Base-by-base conservation (phyloP, 1,140 invertebrate species). In the Augochlora pura region DNA sequence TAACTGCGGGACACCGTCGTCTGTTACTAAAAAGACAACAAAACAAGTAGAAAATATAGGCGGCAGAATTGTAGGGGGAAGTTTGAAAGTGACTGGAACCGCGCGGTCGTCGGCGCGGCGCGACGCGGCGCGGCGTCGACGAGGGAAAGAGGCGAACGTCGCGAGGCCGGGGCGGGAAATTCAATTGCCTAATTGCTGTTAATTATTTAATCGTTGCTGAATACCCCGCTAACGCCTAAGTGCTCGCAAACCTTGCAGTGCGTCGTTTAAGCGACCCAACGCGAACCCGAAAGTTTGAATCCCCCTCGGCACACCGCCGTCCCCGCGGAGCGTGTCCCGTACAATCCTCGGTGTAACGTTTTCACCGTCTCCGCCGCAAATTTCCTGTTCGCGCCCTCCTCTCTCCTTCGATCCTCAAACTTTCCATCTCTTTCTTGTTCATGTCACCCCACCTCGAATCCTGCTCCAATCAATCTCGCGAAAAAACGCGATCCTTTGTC, bases 151-250 rank as follows among this genome's bases (percentile, higher is more conserved):
- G 76, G 70, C 39, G 80, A 71, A 70, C 69, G 77, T 76, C 66
- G 75, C 60, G 62, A 74, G 77, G 46, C 73, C 42, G 57, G 67
- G 66, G 69, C 67, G 83, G 86, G 69, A 89, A 90, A 90, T 91
- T 90, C 86, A 91, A 90, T 90, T 88, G 88, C 87, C 87, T 91
- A 91, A 91, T 91, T 91, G 88, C 87, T 87, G 87, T 91, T 90
- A 91, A 91, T 91, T 90, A 89, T 91, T 90, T 91, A 90, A 90
- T 91, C 83, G 87, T 84, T 87, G 82, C 86, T 89, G 87, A 91
- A 90, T 90, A 87, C 84, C 87, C 83, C 85, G 83, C 86, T 87
- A 83, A 86, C 82, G 85, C 84, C 84, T 82, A 88, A 91, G 86
- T 90, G 85, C 86, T 90, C 89, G 82, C 87, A 84, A 91, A 91